Evolutionary conservation across 1,140 invertebrate species (phyloP), one percentile per base, ranked within the genome.

Genomic region (Pinna nobilis): DNA sequence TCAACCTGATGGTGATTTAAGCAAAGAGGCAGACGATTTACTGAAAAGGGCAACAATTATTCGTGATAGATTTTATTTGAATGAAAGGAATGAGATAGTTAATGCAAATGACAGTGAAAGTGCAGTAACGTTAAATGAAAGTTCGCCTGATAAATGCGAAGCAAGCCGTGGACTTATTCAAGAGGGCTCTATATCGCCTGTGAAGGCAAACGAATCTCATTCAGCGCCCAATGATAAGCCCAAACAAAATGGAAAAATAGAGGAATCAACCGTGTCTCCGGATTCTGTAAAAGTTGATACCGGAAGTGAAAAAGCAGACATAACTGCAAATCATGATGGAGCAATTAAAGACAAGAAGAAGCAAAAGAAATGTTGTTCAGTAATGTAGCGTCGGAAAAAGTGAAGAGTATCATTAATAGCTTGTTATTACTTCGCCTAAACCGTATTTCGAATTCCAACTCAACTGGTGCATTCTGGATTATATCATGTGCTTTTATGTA

Each of bases 1-100:
- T 91, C 93, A 96, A 88, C 97, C 97, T 5, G 97, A 97, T 82
- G 96, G 97, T 55, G 96, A 98, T 89, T 90, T 99, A 75, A 96
- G 95, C 79, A 92, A 95, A 83, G 97, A 99, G 89, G 96, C 97
- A 20, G 97, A 98, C 87, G 95, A 97, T 90, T 97, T 99, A 79
- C 95, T 98, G 33, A 95, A 96, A 83, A 91, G 82, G 33, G 87
- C 87, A 33, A 88, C 83, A 33, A 87, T 88, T 49, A 82, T 86
- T 49, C 72, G 87, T 25, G 86, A 82, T 79, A 82, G 79, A 70
- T 88, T 84, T 64, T 81, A 82, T 65, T 77, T 86, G 37, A 75
- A 51, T 57, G 76, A 83, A 25, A 66, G 81, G 59, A 76, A 11
- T 63, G 57, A 15, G 74, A 77, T 44, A 32, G 57, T 49, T 28